Percentiles rank a stretch among this genome's conserved stretches.
Conservation (phyloP, 2,113 vertebrate species). For the Penelope pileata region DNA sequence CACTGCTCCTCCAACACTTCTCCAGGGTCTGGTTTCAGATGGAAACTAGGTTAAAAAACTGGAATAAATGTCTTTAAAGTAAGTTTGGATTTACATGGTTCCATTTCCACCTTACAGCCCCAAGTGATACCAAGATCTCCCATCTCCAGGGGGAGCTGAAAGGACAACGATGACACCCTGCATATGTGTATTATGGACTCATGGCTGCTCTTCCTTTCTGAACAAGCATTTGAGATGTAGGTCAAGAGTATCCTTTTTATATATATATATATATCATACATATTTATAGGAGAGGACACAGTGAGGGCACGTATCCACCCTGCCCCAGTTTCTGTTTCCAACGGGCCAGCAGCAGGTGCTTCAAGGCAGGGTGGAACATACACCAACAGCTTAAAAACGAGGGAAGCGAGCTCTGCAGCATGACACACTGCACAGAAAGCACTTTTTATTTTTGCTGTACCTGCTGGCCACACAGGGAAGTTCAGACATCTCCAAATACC, state of each 20-base stretch:
- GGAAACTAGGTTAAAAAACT: neutral
- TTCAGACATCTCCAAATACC: neutral
- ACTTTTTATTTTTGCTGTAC: neutral
- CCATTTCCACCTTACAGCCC: neutral
- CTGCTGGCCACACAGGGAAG: neutral
- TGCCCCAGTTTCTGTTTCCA: neutral
- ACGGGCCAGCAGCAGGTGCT: neutral
- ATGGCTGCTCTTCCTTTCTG: neutral
- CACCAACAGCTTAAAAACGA: neutral
- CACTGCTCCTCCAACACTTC: neutral
- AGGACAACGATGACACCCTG: neutral
- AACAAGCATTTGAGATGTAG: neutral
- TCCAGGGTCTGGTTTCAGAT: neutral
- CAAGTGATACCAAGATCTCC: neutral
- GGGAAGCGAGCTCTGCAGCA: neutral
- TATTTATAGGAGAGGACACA: neutral
- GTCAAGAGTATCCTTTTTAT: neutral
- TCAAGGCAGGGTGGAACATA: neutral
- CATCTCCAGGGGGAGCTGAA: neutral
- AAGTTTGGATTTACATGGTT: neutral
- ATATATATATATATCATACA: too few relatives aligned
- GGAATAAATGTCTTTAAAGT: neutral
- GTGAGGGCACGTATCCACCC: neutral
- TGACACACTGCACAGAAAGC: neutral
- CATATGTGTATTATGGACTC: fast-evolving